Evolutionary conservation across 2,888 invertebrate species (phyloP), one percentile per base, ranked within the genome.

Genomic region (Crematogaster levior): DNA sequence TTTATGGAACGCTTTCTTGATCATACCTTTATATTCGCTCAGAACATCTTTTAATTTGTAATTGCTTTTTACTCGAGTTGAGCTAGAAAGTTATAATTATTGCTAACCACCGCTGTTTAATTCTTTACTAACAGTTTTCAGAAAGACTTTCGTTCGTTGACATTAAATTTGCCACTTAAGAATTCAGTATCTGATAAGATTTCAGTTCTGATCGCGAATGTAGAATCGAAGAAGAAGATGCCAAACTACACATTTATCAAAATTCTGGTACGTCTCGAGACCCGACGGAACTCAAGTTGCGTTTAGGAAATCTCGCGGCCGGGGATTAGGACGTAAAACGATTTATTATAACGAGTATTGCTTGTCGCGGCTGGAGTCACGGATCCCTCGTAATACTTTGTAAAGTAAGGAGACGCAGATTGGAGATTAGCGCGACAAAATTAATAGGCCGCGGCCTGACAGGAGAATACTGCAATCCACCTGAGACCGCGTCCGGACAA

Each of bases 361-460:
- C 81, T 84, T 81, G 83, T 85, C 84, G 84, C 70, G 65, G 53
- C 79, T 82, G 83, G 79, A 83, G 84, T 89, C 87, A 83, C 68
- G 88, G 83, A 84, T 85, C 82, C 77, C 70, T 66, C 70, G 87
- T 88, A 88, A 91, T 91, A 89, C 91, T 91, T 92, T 88, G 86
- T 84, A 85, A 90, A 87, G 86, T 89, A 90, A 91, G 91, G 90
- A 91, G 90, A 92, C 91, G 90, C 92, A 92, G 92, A 92, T 93
- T 93, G 91, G 91, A 92, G 93, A 93, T 93, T 93, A 93, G 92
- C 86, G 88, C 89, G 90, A 89, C 84, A 89, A 93, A 93, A 93
- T 93, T 93, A 93, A 93, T 93, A 92, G 91, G 90, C 86, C 84
- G 83, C 83, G 40, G 86, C 79, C 82, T 91, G 92, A 92, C 92